These are phyloP conservation scores for Phthorimaea operculella DNA, from an alignment of 1,140 invertebrate species.

Conservation along the genomic window DNA sequence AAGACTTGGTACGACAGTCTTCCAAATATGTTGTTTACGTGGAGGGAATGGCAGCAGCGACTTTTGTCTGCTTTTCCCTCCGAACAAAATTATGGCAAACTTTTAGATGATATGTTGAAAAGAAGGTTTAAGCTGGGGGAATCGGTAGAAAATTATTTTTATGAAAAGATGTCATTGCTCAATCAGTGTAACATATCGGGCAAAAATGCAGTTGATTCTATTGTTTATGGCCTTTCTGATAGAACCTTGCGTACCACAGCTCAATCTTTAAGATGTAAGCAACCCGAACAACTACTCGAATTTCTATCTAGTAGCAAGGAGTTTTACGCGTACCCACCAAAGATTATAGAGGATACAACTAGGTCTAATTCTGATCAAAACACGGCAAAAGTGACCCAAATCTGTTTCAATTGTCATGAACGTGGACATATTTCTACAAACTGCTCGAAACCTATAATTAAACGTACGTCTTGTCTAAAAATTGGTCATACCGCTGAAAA, in stretches of 20 bases:
- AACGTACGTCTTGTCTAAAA: conserved; percentile 3
- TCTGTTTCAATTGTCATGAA: conserved; percentile 9
- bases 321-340: conserved; percentile 4
- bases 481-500: conserved; percentile 5
- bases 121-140: conserved; percentile 3
- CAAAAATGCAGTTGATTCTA: conserved; percentile 8
- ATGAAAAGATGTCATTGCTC: conserved; percentile 8
- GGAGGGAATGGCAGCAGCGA: conserved; percentile 5
- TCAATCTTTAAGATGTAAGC: conserved; percentile 6
- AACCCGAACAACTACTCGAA: conserved; percentile 8
- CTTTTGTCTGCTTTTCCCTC: conserved; percentile 7
- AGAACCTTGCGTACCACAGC: conserved; percentile 4
- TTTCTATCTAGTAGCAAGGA: conserved; percentile 9
- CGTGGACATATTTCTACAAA: conserved; percentile 2
- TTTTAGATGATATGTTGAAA: conserved; percentile 9
- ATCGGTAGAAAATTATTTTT: conserved; percentile 10
- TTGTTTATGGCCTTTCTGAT: conserved; percentile 8
- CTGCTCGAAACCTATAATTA: conserved; percentile 7
- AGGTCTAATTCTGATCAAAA: not conserved
- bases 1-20: conserved; percentile 11
- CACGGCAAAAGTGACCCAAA: not conserved
- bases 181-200: conserved; percentile 10
- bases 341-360: not conserved
- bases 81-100: conserved; percentile 9
- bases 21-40: conserved; percentile 6